Evolutionary conservation across 2,797 vertebrate species (phyloP).

Genomic region (Sebastes steindachneri): DNA sequence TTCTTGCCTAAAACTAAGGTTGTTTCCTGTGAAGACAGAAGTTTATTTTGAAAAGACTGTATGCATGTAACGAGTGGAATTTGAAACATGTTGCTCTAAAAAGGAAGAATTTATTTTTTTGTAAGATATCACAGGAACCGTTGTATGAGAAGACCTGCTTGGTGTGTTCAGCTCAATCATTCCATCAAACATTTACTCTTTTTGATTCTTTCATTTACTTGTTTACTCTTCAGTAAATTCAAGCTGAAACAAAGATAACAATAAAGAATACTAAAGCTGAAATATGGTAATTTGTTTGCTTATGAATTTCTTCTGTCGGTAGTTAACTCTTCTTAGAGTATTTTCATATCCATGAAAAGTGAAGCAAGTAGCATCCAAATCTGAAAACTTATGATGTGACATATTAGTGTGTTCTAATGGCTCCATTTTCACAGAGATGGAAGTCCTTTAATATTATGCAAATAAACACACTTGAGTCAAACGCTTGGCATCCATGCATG

Average conservation of each 20-base stretch:
- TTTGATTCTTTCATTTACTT: background rate
- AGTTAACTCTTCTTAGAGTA: background rate
- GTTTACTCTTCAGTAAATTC: background rate
- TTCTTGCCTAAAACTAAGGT: too few species aligned
- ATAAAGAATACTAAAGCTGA: background rate
- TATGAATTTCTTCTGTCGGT: background rate
- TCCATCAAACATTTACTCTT: background rate
- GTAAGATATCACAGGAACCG: too few species aligned
- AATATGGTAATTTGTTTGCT: background rate
- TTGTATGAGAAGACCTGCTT: too few species aligned
- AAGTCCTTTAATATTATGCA: conserved; percentile 19
- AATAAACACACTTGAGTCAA: conserved; percentile 40
- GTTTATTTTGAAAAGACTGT: too few species aligned
- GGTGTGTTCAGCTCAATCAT: background rate
- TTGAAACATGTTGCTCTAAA: too few species aligned
- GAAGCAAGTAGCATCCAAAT: background rate
- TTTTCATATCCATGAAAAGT: conserved; percentile 15
- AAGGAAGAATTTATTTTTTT: too few species aligned
- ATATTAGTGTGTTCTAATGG: background rate
- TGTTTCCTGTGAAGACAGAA: too few species aligned
- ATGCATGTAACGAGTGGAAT: too few species aligned
- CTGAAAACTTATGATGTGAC: background rate
- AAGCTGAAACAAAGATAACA: background rate
- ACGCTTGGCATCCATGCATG: conserved; percentile 6
- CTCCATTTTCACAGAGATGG: background rate